Evolutionary conservation across 2,797 vertebrate species (phyloP), one percentile per base, ranked within the genome.

Genomic region (Hoplostethus mediterraneus): DNA sequence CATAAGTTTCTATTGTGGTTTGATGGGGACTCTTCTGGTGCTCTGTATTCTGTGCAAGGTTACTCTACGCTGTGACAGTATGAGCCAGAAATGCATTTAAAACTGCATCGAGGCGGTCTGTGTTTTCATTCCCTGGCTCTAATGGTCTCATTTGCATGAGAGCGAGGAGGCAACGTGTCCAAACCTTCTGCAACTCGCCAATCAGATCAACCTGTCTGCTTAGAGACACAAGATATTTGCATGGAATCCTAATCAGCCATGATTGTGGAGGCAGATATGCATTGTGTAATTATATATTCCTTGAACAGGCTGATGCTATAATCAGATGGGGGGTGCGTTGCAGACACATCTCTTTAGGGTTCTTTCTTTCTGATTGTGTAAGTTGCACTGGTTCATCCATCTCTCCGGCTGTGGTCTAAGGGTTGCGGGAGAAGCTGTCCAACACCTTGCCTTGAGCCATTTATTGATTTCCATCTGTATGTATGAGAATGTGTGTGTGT

Each of bases 61-160:
- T 52, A 69, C 58, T 48, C 51, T 64, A 59, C 13, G 14, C 2
- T 66, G n/a, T 73, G 57, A 16, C 67, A 74, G 33, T 58, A 45
- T 56, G 66, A 75, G n/a, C n/a, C 16, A 79, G 83, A 74, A 30
- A 63, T 16, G 17, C 31, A 17, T 76, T 75, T 84, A 49, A 62
- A 79, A 71, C 58, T 69, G 66, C 68, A 77, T 68, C 58, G 71
- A 70, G 76, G 61, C 8, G 25, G 10, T 61, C 45, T 75, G 75
- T 78, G 58, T 80, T 70, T 59, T 82, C 69, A 71, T 75, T 58
- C 63, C 42, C 71, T 56, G 56, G 75, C 67, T 67, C 13, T 71
- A 75, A 84, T 87, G 70, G 73, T 62, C 63, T 87, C 75, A 88
- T 91, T 90, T 91, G 81, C 70, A 88, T 88, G 77, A 70, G 57